These are phyloP conservation scores for Novumbra hubbsi DNA, from an alignment of 2,797 vertebrate species.

Conservation along the genomic window DNA sequence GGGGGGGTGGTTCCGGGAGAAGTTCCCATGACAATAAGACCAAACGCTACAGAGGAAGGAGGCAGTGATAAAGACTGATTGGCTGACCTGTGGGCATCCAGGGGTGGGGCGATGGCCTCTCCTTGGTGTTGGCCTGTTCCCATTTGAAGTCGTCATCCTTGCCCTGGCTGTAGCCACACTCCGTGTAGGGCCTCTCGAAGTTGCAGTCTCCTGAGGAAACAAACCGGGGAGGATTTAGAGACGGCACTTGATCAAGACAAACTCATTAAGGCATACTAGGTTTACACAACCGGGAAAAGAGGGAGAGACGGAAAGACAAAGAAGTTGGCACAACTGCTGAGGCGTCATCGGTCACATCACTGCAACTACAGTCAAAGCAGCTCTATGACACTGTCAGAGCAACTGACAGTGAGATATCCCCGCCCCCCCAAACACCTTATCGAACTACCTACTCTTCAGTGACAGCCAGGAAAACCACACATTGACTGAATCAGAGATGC, in stretches of 20 bases:
- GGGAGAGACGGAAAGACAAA: background rate
- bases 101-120: constrained; percentile 68
- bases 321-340: background rate
- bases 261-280: background rate
- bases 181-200: constrained; percentile 78
- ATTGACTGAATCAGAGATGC: background rate
- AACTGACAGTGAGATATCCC: no score
- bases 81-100: constrained; percentile 87
- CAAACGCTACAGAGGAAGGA: background rate
- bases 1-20: background rate
- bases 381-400: background rate
- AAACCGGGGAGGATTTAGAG: background rate
- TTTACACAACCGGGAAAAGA: background rate
- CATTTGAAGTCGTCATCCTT: constrained; percentile 90
- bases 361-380: background rate
- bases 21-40: background rate
- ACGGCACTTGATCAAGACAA: background rate
- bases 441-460: background rate
- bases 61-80: background rate
- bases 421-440: background rate
- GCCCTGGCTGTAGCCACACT: constrained; percentile 86
- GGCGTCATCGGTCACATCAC: background rate
- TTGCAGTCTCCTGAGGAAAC: constrained; percentile 77
- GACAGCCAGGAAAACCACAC: background rate
- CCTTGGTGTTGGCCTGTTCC: constrained; percentile 83